Evolutionary conservation across 92 coral and sea anemone species (phyloP).

Genomic region (Porites rus): DNA sequence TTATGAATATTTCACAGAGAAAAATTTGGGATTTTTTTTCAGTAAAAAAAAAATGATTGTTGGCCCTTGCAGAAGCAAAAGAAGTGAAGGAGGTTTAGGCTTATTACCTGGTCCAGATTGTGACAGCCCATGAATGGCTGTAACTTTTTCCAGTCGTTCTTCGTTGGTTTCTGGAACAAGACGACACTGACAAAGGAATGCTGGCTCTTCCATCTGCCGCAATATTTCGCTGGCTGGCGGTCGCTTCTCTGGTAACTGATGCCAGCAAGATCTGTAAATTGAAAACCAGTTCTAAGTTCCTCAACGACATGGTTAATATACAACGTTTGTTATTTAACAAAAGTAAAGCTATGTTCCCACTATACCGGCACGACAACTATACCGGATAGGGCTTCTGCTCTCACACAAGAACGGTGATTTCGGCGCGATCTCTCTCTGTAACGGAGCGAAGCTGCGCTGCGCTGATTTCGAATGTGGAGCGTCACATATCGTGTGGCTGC

Average conservation of each 20-base stretch:
- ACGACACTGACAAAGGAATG: constrained; percentile 92
- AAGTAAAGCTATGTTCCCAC: too few species aligned
- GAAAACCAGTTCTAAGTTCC: not conserved
- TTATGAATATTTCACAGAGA: too few species aligned
- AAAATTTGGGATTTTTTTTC: too few species aligned
- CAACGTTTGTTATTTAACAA: too few species aligned
- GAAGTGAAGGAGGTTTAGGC: not conserved
- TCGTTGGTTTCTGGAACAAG: constrained; percentile 79
- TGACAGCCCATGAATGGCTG: constrained; percentile 84
- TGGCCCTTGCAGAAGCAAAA: not conserved
- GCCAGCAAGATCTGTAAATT: constrained; percentile 73
- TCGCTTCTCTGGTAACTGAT: constrained; percentile 81
- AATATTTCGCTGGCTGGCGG: constrained; percentile 85
- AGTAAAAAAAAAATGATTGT: not conserved
- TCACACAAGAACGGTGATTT: too few species aligned
- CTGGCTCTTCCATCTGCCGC: constrained; percentile 88
- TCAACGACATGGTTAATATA: too few species aligned
- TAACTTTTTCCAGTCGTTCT: constrained; percentile 83
- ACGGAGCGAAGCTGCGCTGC: too few species aligned
- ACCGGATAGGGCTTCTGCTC: too few species aligned
- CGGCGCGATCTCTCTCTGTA: too few species aligned
- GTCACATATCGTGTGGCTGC: too few species aligned
- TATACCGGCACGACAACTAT: too few species aligned
- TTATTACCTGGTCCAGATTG: constrained; percentile 43
- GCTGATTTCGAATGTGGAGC: too few species aligned